Evolutionary conservation across 1,140 invertebrate genomes (phyloP).

Genomic region (Dufourea novaeangliae): DNA sequence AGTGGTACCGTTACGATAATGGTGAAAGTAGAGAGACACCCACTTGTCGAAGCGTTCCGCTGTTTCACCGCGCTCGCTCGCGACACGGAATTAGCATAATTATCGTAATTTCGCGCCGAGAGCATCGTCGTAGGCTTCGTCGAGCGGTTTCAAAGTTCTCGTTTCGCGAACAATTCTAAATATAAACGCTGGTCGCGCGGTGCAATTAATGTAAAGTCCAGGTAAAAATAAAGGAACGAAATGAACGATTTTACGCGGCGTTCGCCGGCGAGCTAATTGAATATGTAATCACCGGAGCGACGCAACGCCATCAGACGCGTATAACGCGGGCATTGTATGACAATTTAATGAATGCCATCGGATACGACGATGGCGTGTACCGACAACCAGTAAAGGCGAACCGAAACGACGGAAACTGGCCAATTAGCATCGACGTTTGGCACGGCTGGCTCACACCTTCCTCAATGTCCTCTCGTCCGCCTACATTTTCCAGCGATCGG

Average conservation of each 20-base stretch:
- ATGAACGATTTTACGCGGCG: background rate
- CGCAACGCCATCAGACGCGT: background rate
- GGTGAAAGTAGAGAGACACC: constrained; percentile 73
- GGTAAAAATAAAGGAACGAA: background rate
- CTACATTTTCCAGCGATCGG: constrained; percentile 66
- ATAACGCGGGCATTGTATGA: constrained; percentile 18
- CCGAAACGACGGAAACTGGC: constrained; percentile 53
- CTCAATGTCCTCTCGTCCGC: constrained; percentile 69
- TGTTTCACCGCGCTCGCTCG: constrained; percentile 5
- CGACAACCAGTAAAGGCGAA: constrained; percentile 2
- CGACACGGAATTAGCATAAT: constrained; percentile 47
- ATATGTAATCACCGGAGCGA: constrained; percentile 6
- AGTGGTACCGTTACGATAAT: constrained; percentile 69
- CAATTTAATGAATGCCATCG: constrained; percentile 42
- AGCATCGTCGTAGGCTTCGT: too few relatives aligned
- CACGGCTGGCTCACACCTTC: constrained; percentile 59
- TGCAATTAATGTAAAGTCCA: background rate
- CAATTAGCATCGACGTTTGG: constrained; percentile 71
- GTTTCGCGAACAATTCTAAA: too few relatives aligned
- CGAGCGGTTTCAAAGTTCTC: too few relatives aligned
- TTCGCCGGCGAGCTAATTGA: background rate
- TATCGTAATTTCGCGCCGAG: constrained; percentile 40
- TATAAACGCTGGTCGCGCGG: too few relatives aligned
- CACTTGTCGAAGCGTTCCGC: constrained; percentile 39
- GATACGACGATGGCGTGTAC: background rate